These are phyloP conservation scores for Panagrolaimus sp. DNA, from an alignment of 1,140 invertebrate genomes.

Conservation along the genomic window DNA sequence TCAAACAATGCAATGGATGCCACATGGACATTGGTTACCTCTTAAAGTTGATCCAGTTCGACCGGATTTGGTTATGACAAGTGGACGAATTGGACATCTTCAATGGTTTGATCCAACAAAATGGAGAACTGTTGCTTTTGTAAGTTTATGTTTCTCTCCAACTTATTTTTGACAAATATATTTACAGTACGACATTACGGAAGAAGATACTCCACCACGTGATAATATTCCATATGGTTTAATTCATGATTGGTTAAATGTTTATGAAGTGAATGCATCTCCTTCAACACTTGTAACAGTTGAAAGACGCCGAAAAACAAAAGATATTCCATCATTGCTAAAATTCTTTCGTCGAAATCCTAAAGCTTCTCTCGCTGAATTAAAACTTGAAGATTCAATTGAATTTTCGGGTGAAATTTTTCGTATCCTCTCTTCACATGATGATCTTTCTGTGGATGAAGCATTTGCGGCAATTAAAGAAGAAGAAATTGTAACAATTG, in stretches of 20 bases:
- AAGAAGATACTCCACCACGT: conserved; percentile 36
- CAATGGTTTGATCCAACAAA: conserved; percentile 42
- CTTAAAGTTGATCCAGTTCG: conserved; percentile 20
- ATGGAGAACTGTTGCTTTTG: conserved; percentile 32
- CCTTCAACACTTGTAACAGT: conserved; percentile 32
- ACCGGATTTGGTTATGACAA: conserved; percentile 30
- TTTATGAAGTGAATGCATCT: conserved; percentile 25
- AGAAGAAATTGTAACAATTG: conserved; percentile 27
- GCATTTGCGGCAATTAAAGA: not conserved
- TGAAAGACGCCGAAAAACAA: conserved; percentile 17
- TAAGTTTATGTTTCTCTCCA: conserved; percentile 21
- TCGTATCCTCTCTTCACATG: not conserved
- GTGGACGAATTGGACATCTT: conserved; percentile 28
- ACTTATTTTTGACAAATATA: not conserved
- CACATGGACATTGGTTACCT: conserved; percentile 4
- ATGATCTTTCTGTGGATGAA: conserved; percentile 24
- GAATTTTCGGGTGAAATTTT: conserved; percentile 13
- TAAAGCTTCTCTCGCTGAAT: conserved; percentile 15
- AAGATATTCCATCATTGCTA: conserved; percentile 24
- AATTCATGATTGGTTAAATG: conserved; percentile 26
- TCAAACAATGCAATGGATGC: conserved; percentile 25
- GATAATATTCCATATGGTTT: conserved; percentile 30
- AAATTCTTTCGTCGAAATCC: conserved; percentile 31
- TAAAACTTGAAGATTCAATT: conserved; percentile 25
- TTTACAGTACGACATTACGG: conserved; percentile 32